Evolutionary conservation across 2,888 invertebrate species (phyloP), one percentile per base, ranked within the genome.

Genomic region (Diaprepes abbreviatus): DNA sequence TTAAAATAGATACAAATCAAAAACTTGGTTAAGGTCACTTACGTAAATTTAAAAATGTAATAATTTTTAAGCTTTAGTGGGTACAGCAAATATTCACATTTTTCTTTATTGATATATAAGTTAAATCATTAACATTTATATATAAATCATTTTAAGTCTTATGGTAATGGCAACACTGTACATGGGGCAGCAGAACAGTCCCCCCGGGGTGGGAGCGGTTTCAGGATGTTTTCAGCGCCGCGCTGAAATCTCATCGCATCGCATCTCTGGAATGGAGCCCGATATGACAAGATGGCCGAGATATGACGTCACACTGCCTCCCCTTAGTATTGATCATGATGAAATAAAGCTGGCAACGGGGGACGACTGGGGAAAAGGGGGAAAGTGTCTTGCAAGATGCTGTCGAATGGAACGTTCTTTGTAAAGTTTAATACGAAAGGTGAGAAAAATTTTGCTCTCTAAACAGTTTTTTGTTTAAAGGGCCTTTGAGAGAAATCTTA

Each of bases 201-300:
- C 64, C 66, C 70, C 31, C 62, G 71, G 66, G 67, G 74, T 74
- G 75, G 68, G 75, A 74, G 75, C 75, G 73, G 76, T 76, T 77
- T 77, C 76, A 75, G 76, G 78, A 79, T 78, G 78, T 78, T 79
- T 77, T 76, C 77, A 77, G 77, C 72, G 59, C 76, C 74, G 74
- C 74, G 75, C 75, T 75, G 79, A 80, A 79, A 79, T 82, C 81
- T 81, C 81, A 80, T 75, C 75, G 77, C 77, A 82, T 82, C 81
- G 79, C 80, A 82, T 82, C 81, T 81, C 79, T 79, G 77, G 79
- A 83, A 82, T 82, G 82, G 82, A 80, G 81, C 81, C 79, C 82
- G 84, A 84, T 84, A 84, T 84, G 84, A 84, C 84, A 84, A 84
- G 84, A 84, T 84, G 84, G 84, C 84, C 83, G 83, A 83, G 84